Conservation (phyloP, 2,797 vertebrate species). For the Enteromius thamalakanensis region DNA sequence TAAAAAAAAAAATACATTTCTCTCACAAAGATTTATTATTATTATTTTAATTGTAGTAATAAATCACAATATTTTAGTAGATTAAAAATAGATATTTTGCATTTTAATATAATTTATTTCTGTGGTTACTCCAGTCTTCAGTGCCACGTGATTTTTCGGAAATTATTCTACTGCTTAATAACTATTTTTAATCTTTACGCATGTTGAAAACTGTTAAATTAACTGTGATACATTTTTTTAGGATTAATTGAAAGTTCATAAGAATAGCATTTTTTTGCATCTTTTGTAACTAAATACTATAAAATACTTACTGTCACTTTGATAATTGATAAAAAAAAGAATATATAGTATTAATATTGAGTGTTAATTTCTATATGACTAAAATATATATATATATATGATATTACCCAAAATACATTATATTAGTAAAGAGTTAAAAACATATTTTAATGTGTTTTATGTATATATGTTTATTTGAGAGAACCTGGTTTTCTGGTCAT, state of each 20-base stretch:
- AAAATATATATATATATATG: too few species aligned
- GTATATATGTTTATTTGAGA: neutral
- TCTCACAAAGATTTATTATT: too few species aligned
- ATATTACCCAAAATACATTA: neutral
- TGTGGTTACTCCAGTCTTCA: neutral
- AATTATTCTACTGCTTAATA: neutral
- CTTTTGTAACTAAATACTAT: neutral
- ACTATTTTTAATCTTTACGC: too few species aligned
- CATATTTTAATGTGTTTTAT: neutral
- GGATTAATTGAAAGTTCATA: too few species aligned
- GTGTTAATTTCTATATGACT: neutral
- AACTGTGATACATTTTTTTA: too few species aligned
- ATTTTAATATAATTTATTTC: neutral
- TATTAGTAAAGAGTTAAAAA: neutral
- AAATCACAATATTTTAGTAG: neutral
- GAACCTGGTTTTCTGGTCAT: neutral
- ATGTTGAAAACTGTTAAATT: too few species aligned
- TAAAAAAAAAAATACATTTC: too few species aligned
- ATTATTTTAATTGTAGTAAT: too few species aligned
- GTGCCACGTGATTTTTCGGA: neutral
- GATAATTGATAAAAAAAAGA: neutral
- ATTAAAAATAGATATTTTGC: neutral
- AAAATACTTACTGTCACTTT: too few species aligned
- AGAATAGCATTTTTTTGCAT: neutral
- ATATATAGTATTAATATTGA: too few species aligned